These are phyloP conservation scores for Electrophaes corylata DNA, from an alignment of 2,888 invertebrate species.

Conservation along the genomic window DNA sequence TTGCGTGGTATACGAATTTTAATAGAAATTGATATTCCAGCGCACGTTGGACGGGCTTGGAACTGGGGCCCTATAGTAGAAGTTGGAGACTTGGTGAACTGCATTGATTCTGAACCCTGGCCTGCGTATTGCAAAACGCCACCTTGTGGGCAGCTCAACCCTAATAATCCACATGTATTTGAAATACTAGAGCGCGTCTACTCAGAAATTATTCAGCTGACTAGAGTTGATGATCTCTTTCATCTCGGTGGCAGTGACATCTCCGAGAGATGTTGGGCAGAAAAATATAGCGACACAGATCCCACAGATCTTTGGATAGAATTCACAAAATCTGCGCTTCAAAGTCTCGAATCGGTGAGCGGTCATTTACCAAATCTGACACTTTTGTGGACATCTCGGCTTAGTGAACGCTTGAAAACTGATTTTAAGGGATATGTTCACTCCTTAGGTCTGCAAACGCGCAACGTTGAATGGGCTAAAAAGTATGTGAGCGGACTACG, in stretches of 20 bases:
- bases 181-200: conserved; percentile 88
- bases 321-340: conserved; percentile 86
- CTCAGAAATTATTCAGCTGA: conserved; percentile 88
- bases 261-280: conserved; percentile 89
- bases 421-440: conserved; percentile 55
- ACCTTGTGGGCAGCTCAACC: conserved; percentile 92
- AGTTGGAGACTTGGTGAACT: conserved; percentile 88
- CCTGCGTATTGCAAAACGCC: conserved; percentile 89
- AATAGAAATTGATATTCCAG: conserved; percentile 94
- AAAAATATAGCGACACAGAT: conserved; percentile 85
- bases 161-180: conserved; percentile 88
- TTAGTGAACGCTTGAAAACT: conserved; percentile 55
- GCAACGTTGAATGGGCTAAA: conserved; percentile 87
- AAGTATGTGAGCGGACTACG: conserved; percentile 82
- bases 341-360: conserved; percentile 82
- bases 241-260: conserved; percentile 92
- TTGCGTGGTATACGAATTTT: conserved; percentile 93
- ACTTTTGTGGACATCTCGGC: conserved; percentile 60
- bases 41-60: conserved; percentile 93
- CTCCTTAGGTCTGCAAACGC: conserved; percentile 76
- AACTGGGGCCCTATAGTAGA: conserved; percentile 88
- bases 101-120: conserved; percentile 90
- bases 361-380: conserved; percentile 62
- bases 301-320: conserved; percentile 89
- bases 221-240: conserved; percentile 90